Conservation (phyloP, 2,113 vertebrate genomes). For the Istiophorus platypterus region DNA sequence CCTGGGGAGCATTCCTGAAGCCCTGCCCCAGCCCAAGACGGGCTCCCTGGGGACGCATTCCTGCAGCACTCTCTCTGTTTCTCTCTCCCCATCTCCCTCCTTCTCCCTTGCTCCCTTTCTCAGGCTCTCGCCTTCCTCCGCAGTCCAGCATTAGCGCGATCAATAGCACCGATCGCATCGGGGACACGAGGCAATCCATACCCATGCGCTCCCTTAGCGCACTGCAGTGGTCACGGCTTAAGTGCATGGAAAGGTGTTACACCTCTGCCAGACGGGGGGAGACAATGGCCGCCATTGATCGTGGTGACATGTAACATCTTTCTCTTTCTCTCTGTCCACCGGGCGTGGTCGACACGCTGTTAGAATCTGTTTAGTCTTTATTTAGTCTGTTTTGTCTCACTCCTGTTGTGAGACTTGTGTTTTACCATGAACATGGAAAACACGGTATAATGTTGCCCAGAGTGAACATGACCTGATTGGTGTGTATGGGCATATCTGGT, state of each 20-base stretch:
- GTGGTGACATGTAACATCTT: conserved; percentile 85
- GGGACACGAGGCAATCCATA: conserved; percentile 88
- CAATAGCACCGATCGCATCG: conserved; percentile 88
- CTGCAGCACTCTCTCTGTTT: conserved; percentile 82
- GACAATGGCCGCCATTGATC: conserved; percentile 86
- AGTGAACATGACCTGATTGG: conserved; percentile 30
- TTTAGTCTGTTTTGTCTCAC: conserved; percentile 51
- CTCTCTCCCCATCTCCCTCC: conserved; percentile 71
- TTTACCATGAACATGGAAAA: conserved; percentile 6
- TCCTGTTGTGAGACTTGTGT: conserved; percentile 12
- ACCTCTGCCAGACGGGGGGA: conserved; percentile 81
- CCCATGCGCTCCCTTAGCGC: conserved; percentile 84
- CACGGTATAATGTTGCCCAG: conserved; percentile 18
- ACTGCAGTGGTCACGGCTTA: conserved; percentile 87
- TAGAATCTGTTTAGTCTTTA: conserved; percentile 57
- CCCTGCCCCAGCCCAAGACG: conserved; percentile 85
- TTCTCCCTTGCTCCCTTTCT: conserved; percentile 76
- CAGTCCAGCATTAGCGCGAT: conserved; percentile 88
- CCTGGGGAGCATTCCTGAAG: conserved; percentile 86
- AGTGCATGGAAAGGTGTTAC: conserved; percentile 88
- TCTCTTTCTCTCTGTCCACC: conserved; percentile 69
- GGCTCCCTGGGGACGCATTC: conserved; percentile 85
- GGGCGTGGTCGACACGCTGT: conserved; percentile 76
- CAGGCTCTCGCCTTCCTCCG: conserved; percentile 82
- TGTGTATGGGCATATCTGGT: conserved; percentile 29